Evolutionary conservation across 1,140 invertebrate species (phyloP).

Genomic region (Pararge aegeria): DNA sequence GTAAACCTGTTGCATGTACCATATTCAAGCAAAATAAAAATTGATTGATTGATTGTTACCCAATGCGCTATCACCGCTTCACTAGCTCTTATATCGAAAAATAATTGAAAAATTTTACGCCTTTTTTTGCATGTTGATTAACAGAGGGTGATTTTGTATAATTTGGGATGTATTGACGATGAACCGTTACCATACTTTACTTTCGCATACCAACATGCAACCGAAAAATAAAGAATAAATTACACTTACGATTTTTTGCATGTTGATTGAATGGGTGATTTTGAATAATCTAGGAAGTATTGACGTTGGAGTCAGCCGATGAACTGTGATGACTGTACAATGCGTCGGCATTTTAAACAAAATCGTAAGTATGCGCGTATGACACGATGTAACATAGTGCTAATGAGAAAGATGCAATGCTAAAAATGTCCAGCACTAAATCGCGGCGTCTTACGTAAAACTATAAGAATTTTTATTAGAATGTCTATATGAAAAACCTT

Average conservation of each 20-base stretch:
- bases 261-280: constrained; percentile 39
- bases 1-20: no score
- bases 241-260: constrained; percentile 69
- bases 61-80: no score
- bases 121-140: no score
- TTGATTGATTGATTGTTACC: no score
- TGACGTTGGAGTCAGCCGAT: constrained; percentile 40
- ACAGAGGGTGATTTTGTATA: no score
- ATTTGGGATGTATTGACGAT: no score
- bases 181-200: no score
- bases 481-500: constrained; percentile 30
- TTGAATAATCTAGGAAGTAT: constrained; percentile 29
- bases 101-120: no score
- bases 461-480: constrained; percentile 26
- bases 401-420: constrained; percentile 55
- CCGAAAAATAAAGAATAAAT: not conserved
- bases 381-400: constrained; percentile 49
- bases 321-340: constrained; percentile 43
- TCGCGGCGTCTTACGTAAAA: constrained; percentile 28
- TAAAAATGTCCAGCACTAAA: constrained; percentile 42
- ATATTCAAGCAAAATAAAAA: no score
- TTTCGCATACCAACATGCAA: not conserved
- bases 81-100: no score
- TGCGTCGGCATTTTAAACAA: constrained; percentile 54
- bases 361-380: constrained; percentile 20